Base-by-base conservation (phyloP, 2,888 invertebrate genomes). In the Agonum fuliginosum region DNA sequence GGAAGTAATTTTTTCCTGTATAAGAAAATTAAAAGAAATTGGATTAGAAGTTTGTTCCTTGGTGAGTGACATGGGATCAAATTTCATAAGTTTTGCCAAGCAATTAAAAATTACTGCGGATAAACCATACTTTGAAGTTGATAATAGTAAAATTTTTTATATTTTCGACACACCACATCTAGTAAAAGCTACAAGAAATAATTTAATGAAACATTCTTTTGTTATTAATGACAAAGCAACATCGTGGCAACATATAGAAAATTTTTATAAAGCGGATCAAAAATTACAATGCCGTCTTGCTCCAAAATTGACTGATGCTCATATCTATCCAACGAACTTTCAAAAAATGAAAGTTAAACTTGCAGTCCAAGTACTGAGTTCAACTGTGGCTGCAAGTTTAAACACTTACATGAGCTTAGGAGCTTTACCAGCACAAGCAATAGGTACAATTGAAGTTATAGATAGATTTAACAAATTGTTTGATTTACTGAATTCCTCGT, bases 381-480 rank as follows among this genome's bases (percentile, higher is more conserved):
- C 48, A 12, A 80, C 81, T 37, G 81, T 82, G 10, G 79, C 81
- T 43, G 71, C 79, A 41, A 80, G 71, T 12, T 62, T 82, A 65
- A 79, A 78, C 37, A 79, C 78, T 4, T 80, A 80, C 58, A 54
- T 81, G n/a, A 67, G 43, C 19, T 78, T 81, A 48, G 78, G 70
- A 43, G 78, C 62, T 14, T 69, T 82, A 70, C 78, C 80, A 8
- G 3, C 51, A 24, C 58, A 46, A 22, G 80, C 81, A 2, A 17
- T 51, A 6, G 70, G 46, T n/a, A 81, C 81, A 19, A 75, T 78
- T 30, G 74, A 78, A 46, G 74, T 80, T 20, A 78, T 81, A 30
- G 79, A 80, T 30, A 78, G 51, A 22, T 79, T 82, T 70, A 78
- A 82, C 75, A 80, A 81, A 69, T 65, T 82, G 2, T 82, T 82